Evolutionary conservation across 2,113 vertebrate genomes (phyloP), one percentile per base, ranked within the genome.

Genomic region (Callionymus lyra): DNA sequence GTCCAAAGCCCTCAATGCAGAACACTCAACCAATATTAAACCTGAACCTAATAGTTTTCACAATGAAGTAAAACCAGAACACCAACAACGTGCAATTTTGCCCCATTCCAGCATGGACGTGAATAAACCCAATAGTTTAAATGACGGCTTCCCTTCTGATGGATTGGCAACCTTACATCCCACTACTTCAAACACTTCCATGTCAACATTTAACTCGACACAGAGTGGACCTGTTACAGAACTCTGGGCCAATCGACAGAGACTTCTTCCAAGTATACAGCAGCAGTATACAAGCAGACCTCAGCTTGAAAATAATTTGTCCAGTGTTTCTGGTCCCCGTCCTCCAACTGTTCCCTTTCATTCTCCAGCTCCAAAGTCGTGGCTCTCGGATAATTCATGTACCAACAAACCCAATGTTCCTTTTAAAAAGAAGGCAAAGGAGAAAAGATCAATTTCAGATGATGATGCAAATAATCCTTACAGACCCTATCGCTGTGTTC

Each of bases 401-500:
- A 71, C 69, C 31, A 55, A 59, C 1, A 64, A 70, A 39, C 80
- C 35, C 83, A 81, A 79, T 72, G 56, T 57, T 65, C 62, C 2
- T 80, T 73, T 31, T 63, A 50, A 1, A 81, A 81, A 58, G 65
- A 70, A 33, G 73, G 74, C 19, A 2, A 14, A n/a, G 50, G 44
- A 41, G 77, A 56, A 47, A 82, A 67, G 60, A 53, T 89, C 34
- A 78, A 91, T 80, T 16, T 51, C 18, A 85, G 0, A 84, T 92
- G 64, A 50, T 74, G 65, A 49, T 16, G 67, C n/a, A 77, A 76
- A 87, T 36, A 93, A 84, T 63, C 87, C 92, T 1, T 98, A 94
- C 5, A 88, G 92, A 80, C 95, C 95, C 0, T 99, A 99, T 52
- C 84, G 90, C 6, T 99, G 95, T 21, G 91, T 99, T 64, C 93